Evolutionary conservation across 1,140 invertebrate species (phyloP), one percentile per base, ranked within the genome.

Genomic region (Melipona quadrifasciata): DNA sequence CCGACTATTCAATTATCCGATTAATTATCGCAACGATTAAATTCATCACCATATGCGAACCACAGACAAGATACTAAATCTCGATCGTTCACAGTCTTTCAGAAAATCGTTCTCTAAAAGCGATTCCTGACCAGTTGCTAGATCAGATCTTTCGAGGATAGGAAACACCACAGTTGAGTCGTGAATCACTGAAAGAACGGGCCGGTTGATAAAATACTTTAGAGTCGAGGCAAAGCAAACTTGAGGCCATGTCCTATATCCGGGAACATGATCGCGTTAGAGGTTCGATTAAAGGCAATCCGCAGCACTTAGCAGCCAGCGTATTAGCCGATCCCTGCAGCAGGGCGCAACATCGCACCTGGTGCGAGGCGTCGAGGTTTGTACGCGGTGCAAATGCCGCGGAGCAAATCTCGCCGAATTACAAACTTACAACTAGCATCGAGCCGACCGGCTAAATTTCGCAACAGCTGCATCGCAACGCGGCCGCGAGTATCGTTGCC

Each of bases 291-390:
- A 90, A 84, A 89, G 89, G 77, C 78, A 86, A 85, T 86, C 47
- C 65, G 34, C 24, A 19, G 39, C 34, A 89, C 57, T 88, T 82
- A 84, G 58, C 58, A 53, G 58, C 47, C n/a, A 70, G 80, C 58
- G 80, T 86, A 80, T 86, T 86, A 76, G 71, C 53, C 21, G 47
- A n/a, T 71, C 73, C 76, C 67, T 82, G 74, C 83, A 89, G 58
- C 55, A 31, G 27, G 78, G 65, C 78, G 81, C 88, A 89, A 89
- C 89, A 88, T 89, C 87, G 87, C 88, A 87, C 83, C 88, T 89
- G 89, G 55, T 72, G 64, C 58, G 61, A 31, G 64, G 39, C 70
- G 76, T 85, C 51, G 82, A 75, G 71, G 68, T 83, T 64, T 90
- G 58, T 79, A 85, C 88, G 81, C 77, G 83, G 85, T 71, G 84